Conservation (phyloP, 2,797 vertebrate genomes). For the Tragelaphus eurycerus region DNA sequence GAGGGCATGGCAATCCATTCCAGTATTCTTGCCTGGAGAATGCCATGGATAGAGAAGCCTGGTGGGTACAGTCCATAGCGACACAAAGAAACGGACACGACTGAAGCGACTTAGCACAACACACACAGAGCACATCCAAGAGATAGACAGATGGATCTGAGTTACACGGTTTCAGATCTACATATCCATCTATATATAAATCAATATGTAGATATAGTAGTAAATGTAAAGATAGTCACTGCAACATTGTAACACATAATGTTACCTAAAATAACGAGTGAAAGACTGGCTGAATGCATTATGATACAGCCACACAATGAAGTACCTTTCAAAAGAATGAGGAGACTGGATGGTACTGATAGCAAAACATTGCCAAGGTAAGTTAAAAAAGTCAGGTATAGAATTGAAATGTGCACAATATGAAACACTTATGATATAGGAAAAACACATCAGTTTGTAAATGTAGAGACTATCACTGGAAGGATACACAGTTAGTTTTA, state of each 20-base stretch:
- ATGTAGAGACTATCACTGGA: background rate
- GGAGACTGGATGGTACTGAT: background rate
- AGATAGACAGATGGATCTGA: background rate
- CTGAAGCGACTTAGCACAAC: background rate
- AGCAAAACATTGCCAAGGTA: background rate
- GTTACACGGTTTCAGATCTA: background rate
- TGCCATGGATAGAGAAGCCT: background rate
- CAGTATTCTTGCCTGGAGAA: background rate
- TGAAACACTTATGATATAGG: background rate
- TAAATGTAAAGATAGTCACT: background rate
- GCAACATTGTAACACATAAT: background rate
- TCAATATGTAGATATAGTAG: background rate
- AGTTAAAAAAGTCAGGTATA: background rate
- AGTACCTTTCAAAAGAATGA: background rate
- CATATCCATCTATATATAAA: background rate
- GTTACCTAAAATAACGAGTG: conserved; percentile 2
- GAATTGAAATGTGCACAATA: background rate
- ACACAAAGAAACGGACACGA: background rate
- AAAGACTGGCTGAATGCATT: background rate
- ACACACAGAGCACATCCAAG: background rate
- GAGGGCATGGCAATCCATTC: background rate
- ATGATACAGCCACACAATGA: background rate
- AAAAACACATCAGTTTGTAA: background rate
- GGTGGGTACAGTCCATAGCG: background rate
- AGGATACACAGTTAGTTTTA: background rate